A percentile compares a stretch with the other conserved stretches of the same genome.
Evolutionary conservation across 2,113 vertebrate species (phyloP).

Genomic region (Ceyx cyanopectus): DNA sequence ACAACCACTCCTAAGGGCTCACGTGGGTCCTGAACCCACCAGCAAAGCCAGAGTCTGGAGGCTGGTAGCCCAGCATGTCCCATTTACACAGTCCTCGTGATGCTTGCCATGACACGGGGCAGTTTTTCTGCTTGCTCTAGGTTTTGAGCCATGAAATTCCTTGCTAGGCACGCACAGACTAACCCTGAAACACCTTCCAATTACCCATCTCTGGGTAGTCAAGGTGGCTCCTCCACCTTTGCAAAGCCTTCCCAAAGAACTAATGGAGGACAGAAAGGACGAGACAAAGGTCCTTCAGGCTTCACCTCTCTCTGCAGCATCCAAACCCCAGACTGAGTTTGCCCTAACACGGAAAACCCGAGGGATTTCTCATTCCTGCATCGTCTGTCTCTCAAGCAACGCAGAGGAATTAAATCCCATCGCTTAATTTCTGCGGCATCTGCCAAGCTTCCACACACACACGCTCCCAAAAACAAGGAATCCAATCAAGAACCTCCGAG

Average conservation of each 20-base stretch:
- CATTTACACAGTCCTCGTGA: rapidly evolving
- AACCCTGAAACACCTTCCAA: neutral
- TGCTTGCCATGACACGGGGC: rapidly evolving
- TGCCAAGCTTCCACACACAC: neutral
- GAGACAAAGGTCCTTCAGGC: neutral
- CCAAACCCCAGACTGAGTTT: neutral
- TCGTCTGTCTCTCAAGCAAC: neutral
- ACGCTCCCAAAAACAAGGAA: neutral
- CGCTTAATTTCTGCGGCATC: neutral
- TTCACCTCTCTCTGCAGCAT: neutral
- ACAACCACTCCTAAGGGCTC: neutral
- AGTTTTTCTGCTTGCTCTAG: neutral
- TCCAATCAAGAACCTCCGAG: slow-evolving; percentile 41
- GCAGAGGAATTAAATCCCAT: neutral
- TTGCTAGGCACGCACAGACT: neutral
- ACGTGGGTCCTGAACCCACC: neutral
- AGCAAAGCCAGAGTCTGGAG: neutral
- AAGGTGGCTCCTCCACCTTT: neutral
- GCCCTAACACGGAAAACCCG: neutral
- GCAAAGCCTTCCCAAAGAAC: neutral
- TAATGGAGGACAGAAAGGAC: rapidly evolving
- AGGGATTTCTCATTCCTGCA: neutral
- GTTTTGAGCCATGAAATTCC: neutral
- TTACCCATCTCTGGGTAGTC: neutral
- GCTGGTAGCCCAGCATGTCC: neutral